These are phyloP conservation scores for Microctenopoma lineatum DNA, from an alignment of 2,797 vertebrate genomes.

Conservation along the genomic window DNA sequence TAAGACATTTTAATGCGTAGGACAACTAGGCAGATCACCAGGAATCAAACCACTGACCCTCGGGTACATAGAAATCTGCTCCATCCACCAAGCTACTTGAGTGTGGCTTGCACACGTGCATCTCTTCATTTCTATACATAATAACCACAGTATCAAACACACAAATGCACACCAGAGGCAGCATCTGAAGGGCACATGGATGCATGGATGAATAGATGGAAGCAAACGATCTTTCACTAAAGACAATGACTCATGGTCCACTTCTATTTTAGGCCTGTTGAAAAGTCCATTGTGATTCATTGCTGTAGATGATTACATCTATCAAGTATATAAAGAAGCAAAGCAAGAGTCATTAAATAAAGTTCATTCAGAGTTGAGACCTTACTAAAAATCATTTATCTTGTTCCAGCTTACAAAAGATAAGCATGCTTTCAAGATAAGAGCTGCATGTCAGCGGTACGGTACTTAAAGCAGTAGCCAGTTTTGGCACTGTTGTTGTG, in stretches of 20 bases:
- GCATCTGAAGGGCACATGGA: slow-evolving; percentile 1
- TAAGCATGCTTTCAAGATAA: slow-evolving; percentile 54
- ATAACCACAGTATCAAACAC: no score
- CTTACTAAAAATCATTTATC: slow-evolving; percentile 31
- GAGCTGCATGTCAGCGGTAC: slow-evolving; percentile 23
- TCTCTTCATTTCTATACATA: no score
- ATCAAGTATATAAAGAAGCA: slow-evolving; percentile 1
- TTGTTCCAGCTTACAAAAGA: slow-evolving; percentile 29
- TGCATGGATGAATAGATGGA: background rate
- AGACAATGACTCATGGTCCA: slow-evolving; percentile 23
- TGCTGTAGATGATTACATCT: slow-evolving; percentile 1
- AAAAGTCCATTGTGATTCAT: slow-evolving; percentile 21
- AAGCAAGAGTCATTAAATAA: background rate
- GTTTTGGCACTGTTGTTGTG: slow-evolving; percentile 31
- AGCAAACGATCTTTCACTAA: slow-evolving; percentile 31
- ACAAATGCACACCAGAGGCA: background rate
- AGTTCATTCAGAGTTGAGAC: slow-evolving; percentile 36
- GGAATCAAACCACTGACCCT: no score
- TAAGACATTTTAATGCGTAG: no score
- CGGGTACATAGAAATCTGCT: no score
- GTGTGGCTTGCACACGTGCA: no score
- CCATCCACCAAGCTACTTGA: no score
- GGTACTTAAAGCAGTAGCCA: slow-evolving; percentile 24
- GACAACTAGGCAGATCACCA: no score
- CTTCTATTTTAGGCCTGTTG: slow-evolving; percentile 28